A percentile compares a stretch with the other conserved stretches of the same genome.
These are phyloP conservation scores for Ficedula albicollis DNA, from an alignment of 2,797 vertebrate species.

Conservation along the genomic window DNA sequence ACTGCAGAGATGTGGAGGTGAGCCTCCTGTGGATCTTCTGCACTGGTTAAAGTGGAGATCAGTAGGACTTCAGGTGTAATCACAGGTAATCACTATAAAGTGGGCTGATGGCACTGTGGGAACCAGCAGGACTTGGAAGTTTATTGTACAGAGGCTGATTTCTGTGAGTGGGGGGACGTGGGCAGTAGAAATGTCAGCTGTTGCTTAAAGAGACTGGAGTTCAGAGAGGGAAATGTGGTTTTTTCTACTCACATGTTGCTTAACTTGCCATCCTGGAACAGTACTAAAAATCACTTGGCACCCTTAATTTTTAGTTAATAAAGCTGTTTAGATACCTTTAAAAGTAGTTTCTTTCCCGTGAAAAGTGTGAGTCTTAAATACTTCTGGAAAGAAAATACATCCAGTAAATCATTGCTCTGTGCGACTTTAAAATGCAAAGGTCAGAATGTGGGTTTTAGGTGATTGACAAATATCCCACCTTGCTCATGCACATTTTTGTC, in stretches of 20 bases:
- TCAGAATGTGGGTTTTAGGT: not conserved
- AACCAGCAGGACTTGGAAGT: not conserved
- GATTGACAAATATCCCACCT: not conserved
- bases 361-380: not conserved
- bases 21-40: not conserved
- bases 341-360: not conserved
- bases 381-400: not conserved
- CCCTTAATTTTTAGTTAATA: not conserved
- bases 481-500: fast-evolving
- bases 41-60: not conserved
- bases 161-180: not conserved
- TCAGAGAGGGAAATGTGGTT: not conserved
- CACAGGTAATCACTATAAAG: not conserved
- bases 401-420: not conserved
- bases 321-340: not conserved
- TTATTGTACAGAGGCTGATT: not conserved
- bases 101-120: not conserved
- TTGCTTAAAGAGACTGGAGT: not conserved
- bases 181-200: not conserved
- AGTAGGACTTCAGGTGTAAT: not conserved
- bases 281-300: not conserved
- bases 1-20: not conserved
- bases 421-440: not conserved
- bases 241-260: not conserved
- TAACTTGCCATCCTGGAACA: not conserved